phyloP scores from a whole-genome alignment of 1,140 invertebrate species.

The Zaprionus kolodkinae region DNA sequence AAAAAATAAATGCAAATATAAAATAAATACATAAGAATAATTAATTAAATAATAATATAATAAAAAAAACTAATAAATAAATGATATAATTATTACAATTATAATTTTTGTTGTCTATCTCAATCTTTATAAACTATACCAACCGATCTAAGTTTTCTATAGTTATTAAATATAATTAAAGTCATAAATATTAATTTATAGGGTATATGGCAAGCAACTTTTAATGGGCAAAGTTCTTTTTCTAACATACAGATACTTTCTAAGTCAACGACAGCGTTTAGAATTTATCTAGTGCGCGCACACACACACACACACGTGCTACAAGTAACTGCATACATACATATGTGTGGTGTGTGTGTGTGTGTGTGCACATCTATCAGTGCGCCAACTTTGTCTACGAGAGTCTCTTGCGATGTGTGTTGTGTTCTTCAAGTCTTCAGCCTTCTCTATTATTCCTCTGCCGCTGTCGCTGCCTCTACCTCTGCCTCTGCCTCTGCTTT shows the following conservation, averaged over 20 bases:
- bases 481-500: conserved; percentile 26
- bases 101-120: too few species aligned
- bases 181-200: neutral
- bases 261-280: conserved; percentile 76
- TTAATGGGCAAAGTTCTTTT: conserved; percentile 22
- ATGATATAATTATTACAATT: too few species aligned
- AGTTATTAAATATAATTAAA: too few species aligned
- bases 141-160: too few species aligned
- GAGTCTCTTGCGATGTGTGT: conserved; percentile 44
- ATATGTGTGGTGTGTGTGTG: conserved; percentile 1
- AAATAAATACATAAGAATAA: too few species aligned
- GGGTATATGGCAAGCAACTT: neutral
- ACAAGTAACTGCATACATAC: neutral
- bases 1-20: too few species aligned
- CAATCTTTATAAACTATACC: too few species aligned
- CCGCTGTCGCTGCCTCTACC: conserved; percentile 20
- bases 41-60: too few species aligned
- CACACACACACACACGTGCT: conserved; percentile 34
- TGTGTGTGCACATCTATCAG: conserved; percentile 26
- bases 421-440: conserved; percentile 56
- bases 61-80: too few species aligned
- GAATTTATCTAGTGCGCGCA: conserved; percentile 72
- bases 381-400: conserved; percentile 60
- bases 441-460: conserved; percentile 14
- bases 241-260: conserved; percentile 62